Conservation (phyloP, 2,113 vertebrate genomes). For the Rousettus leschenaultii region DNA sequence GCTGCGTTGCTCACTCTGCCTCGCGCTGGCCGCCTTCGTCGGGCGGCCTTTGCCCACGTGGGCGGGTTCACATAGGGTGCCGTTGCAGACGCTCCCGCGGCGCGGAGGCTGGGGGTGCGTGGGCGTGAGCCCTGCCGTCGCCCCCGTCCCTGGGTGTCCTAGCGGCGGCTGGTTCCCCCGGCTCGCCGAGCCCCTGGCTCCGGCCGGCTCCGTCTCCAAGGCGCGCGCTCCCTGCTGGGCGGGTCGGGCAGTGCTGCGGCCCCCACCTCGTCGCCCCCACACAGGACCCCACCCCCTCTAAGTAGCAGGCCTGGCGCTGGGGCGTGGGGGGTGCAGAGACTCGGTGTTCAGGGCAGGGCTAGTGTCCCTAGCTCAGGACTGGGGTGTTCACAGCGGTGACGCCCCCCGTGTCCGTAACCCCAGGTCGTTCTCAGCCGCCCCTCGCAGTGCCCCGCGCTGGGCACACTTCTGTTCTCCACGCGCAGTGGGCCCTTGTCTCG, state of each 20-base stretch:
- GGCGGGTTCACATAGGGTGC: accelerated
- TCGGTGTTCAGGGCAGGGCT: too few species aligned
- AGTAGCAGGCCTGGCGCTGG: too few species aligned
- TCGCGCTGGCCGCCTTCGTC: accelerated
- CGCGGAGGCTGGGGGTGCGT: not conserved
- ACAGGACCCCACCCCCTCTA: not conserved
- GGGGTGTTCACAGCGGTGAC: accelerated
- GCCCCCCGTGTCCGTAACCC: accelerated
- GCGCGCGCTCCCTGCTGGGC: not conserved
- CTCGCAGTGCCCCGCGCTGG: accelerated
- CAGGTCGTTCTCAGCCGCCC: not conserved
- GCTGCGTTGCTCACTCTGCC: not conserved
- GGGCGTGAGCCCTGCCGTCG: accelerated
- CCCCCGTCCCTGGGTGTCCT: accelerated
- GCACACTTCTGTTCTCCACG: accelerated
- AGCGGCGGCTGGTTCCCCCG: accelerated
- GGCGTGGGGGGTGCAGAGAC: not conserved
- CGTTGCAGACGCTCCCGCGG: accelerated
- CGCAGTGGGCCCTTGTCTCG: not conserved
- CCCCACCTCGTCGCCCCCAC: not conserved
- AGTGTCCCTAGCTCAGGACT: too few species aligned
- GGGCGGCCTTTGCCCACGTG: accelerated
- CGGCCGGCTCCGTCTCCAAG: not conserved
- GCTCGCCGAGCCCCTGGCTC: not conserved
- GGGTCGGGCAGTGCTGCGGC: not conserved